Base-by-base conservation (phyloP, 2,797 vertebrate genomes). In the Acanthurus lineatus region DNA sequence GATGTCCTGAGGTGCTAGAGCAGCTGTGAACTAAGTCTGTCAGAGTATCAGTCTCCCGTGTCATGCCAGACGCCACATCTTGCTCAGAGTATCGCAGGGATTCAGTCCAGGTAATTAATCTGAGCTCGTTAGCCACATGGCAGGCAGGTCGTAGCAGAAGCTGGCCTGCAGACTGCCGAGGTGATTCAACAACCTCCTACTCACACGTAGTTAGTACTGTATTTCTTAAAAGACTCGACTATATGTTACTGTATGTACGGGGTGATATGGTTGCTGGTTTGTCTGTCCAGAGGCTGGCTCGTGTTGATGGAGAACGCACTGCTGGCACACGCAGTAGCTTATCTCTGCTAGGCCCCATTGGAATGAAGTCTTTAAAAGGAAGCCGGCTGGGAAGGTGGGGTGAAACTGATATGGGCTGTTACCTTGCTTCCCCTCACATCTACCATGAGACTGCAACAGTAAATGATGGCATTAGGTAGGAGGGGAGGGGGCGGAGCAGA, bases 41-140 rank as follows among this genome's bases (percentile, higher is more conserved):
- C 84, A 58, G 84, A 57, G 82, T 76, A 76, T 89, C 88, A 63
- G 67, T 85, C 86, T 82, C 85, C 72, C 20, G 2, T 85, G 84
- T 86, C 80, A 76, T 63, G 81, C 76, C 90, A 93, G 89, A 89
- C 64, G 73, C 85, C 80, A 72, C 79, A 72, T 84, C 86, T 87
- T 85, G 86, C 83, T 89, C 71, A 47, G 79, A 84, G 83, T 77
- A 70, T 88, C 49, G 44, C 74, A 64, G 80, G 81, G 86, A 88
- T 83, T 88, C 74, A 73, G 69, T 90, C 82, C 88, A 91, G 86
- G 83, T 90, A 77, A 91, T 92, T 90, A 91, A 91, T 93, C 90
- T 90, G 81, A 91, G 86, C 90, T 93, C 4, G 83, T 93, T 91
- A 92, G 83, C 86, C 90, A 91, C 88, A 88, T 86, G 91, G 83